These are phyloP conservation scores for Exephanes ischioxanthus DNA, from an alignment of 2,888 invertebrate genomes.

Conservation along the genomic window DNA sequence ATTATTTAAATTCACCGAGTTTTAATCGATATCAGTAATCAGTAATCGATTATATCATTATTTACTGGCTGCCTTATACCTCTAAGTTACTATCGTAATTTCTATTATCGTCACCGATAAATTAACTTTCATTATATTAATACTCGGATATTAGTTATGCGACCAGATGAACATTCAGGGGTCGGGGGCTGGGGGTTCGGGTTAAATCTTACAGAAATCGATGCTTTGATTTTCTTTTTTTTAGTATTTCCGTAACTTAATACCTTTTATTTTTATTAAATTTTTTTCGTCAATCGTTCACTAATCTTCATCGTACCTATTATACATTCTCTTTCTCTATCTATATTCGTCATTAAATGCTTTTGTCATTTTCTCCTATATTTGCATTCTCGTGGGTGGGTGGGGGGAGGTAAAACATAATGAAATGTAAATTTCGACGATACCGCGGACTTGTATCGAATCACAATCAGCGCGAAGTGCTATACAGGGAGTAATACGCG, in stretches of 20 bases:
- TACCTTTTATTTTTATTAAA: background rate
- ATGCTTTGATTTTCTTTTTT: constrained; percentile 39
- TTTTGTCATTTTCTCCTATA: constrained; percentile 15
- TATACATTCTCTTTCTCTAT: background rate
- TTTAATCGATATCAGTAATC: constrained; percentile 8
- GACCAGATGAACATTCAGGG: constrained; percentile 58
- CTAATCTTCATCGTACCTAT: background rate
- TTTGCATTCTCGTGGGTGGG: background rate
- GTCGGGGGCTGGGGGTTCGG: background rate
- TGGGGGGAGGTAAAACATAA: constrained; percentile 19
- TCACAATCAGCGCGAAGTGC: constrained; percentile 40
- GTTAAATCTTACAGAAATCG: constrained; percentile 29
- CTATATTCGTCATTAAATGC: constrained; percentile 11
- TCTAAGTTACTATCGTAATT: constrained; percentile 41
- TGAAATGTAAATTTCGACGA: constrained; percentile 29
- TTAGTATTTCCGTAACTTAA: background rate
- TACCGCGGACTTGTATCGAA: constrained; percentile 35
- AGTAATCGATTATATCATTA: constrained; percentile 34
- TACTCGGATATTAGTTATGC: constrained; percentile 43
- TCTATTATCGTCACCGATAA: constrained; percentile 52
- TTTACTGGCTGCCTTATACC: constrained; percentile 20
- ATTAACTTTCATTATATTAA: constrained; percentile 54
- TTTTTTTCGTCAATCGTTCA: background rate
- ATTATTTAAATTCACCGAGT: constrained; percentile 8
- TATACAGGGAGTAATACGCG: background rate